These are phyloP conservation scores for Morelia viridis DNA, from an alignment of 2,797 vertebrate genomes.

Conservation along the genomic window DNA sequence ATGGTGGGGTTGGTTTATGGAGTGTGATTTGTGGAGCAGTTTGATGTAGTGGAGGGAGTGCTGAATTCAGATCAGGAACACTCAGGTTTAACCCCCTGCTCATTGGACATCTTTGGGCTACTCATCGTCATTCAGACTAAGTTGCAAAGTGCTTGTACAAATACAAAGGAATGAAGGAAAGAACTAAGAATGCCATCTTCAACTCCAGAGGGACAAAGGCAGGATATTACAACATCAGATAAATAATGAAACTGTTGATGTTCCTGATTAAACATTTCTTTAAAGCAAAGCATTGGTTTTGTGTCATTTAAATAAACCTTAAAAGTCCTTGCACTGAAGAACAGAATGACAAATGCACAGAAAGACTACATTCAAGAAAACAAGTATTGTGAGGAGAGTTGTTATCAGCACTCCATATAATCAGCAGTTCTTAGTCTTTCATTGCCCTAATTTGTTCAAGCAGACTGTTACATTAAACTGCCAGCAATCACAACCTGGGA, in stretches of 20 bases:
- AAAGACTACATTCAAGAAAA: neutral
- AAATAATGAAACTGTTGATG: neutral
- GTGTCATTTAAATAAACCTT: neutral
- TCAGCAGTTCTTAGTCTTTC: constrained; percentile 34
- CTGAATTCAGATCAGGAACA: neutral
- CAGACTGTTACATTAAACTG: neutral
- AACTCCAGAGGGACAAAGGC: neutral
- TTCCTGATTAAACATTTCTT: neutral
- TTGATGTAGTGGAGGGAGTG: neutral
- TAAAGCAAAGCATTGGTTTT: neutral
- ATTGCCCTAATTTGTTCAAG: constrained; percentile 52
- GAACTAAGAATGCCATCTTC: neutral
- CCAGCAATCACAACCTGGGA: fast-evolving
- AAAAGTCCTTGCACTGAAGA: neutral
- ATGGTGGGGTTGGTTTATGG: no score
- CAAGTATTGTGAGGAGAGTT: neutral
- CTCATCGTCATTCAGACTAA: neutral
- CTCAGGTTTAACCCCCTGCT: neutral
- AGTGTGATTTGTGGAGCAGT: neutral
- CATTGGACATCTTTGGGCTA: neutral
- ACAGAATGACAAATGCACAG: neutral
- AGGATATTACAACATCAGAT: neutral
- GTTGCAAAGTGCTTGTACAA: neutral
- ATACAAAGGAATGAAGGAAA: neutral
- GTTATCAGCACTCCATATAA: neutral